Base-by-base conservation (phyloP, 2,113 vertebrate species). In the Notothenia rossii region DNA sequence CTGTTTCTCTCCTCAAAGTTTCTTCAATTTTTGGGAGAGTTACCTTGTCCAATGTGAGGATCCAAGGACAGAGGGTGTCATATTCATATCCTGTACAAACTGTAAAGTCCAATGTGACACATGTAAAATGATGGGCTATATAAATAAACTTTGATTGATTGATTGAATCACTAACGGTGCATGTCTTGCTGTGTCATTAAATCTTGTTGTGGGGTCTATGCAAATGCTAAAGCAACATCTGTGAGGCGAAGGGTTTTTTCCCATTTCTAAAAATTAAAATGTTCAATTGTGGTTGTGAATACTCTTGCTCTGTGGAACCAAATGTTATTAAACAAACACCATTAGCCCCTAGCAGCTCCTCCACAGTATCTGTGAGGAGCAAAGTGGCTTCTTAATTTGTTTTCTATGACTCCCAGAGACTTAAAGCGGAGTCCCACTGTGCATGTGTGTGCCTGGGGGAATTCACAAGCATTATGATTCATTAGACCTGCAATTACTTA, bases 401-500 rank as follows among this genome's bases (percentile, higher is more conserved):
- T 76, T 53, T 43, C 72, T 75, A 49, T 48, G 86, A 88, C 74
- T 89, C 81, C 83, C 75, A 78, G 64, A 33, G 68, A 87, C 86
- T 81, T 85, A 66, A 53, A 66, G 64, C 61, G 0, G n/a, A 80
- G 74, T 86, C 85, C 87, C 77, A 74, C 74, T 67, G 83, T 86
- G 79, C 22, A 65, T 25, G 60, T 60, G 65, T 73, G 64, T 33
- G 84, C 81, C 60, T 70, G 82, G 86, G 89, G 91, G 85, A 91
- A 91, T 91, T 93, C 91, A 88, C 83, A 93, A 82, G 80, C 86
- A 93, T 84, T 91, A 93, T 92, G 92, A 93, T 92, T 94, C 91
- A 94, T 93, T 85, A 89, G 93, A 91, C 83, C 88, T 86, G 84
- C 93, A 95, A 93, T 94, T 95, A 93, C 89, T 92, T 86, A 81